Base-by-base conservation (phyloP, 1,140 invertebrate genomes). In the Metaphire vulgaris region DNA sequence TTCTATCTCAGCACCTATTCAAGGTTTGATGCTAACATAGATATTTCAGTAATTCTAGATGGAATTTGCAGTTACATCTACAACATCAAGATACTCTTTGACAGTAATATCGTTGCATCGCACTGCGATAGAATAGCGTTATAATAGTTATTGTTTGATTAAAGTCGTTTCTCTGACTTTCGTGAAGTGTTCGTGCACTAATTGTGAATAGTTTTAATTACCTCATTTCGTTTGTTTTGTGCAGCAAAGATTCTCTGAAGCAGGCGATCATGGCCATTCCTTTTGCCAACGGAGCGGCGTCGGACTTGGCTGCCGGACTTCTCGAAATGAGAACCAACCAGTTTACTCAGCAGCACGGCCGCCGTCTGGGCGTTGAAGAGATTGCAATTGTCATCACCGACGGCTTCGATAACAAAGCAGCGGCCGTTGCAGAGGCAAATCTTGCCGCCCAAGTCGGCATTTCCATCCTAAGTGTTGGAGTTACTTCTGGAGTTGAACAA, bases 371-470 rank as follows among this genome's bases (percentile, higher is more conserved):
- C 6, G 56, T 70, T 14, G 33, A 65, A n/a, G 70, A 78, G 31
- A 64, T 78, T 28, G 72, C 33, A n/a, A 73, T 73, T 26, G 28
- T 73, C 28, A n/a, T 73, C 16, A 64, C 72, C n/a, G 34, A 73
- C 33, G 34, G 72, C 15, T 1, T 34, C n/a, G 33, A 73, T 34
- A 73, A 73, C 72, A 41, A 73, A 34, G 31, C 34, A 15, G 33
- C 30, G 21, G 69, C 32, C 30, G n/a, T 26, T 26, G 28, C 33
- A 15, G 72, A 73, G 56, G 30, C 72, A 14, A 28, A 34, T n/a
- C 28, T 73, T 29, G 72, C 72, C 15, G 34, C 41, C 12, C 33
- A 73, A 26, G 72, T n/a, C 33, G 72, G 72, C 2, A 73, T 73
- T 26, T 28, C 41, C 12, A 0, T 73, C 1, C 16, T 73, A 21